Evolutionary conservation across 2,113 vertebrate genomes (phyloP).

Genomic region (Varanus salvator): DNA sequence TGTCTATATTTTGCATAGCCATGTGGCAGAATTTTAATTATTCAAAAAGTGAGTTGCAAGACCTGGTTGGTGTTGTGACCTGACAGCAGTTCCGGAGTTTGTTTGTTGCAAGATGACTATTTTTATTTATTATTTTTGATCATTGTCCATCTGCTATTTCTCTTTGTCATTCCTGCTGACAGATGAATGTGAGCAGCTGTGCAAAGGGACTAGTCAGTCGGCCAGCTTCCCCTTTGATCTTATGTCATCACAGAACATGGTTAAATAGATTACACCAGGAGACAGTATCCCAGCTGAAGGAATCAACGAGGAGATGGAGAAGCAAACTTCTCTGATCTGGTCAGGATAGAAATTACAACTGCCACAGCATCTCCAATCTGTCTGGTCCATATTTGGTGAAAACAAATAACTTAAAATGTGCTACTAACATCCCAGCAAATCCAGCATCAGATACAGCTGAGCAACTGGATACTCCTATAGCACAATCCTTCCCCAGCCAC

Average conservation of each 20-base stretch:
- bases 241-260: constrained; percentile 55
- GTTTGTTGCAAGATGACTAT: not conserved
- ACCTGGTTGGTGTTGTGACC: too few relatives aligned
- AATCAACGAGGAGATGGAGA: constrained; percentile 55
- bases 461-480: too few relatives aligned
- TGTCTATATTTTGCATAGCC: too few relatives aligned
- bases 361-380: not conserved
- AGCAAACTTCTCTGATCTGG: constrained; percentile 40
- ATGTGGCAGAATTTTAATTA: not conserved
- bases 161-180: constrained; percentile 7
- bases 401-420: constrained; percentile 27
- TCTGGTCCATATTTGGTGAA: constrained; percentile 25
- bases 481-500: too few relatives aligned
- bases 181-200: constrained; percentile 17
- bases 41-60: too few relatives aligned
- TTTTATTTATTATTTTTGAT: not conserved
- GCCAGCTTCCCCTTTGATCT: constrained; percentile 50
- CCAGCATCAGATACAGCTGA: not conserved
- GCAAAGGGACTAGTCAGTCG: not conserved
- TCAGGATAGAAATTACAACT: constrained; percentile 36
- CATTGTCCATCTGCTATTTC: constrained; percentile 48
- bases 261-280: constrained; percentile 53
- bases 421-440: not conserved
- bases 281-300: constrained; percentile 16
- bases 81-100: not conserved